Conservation (phyloP, 2,797 vertebrate species). For the Onychomys torridus region DNA sequence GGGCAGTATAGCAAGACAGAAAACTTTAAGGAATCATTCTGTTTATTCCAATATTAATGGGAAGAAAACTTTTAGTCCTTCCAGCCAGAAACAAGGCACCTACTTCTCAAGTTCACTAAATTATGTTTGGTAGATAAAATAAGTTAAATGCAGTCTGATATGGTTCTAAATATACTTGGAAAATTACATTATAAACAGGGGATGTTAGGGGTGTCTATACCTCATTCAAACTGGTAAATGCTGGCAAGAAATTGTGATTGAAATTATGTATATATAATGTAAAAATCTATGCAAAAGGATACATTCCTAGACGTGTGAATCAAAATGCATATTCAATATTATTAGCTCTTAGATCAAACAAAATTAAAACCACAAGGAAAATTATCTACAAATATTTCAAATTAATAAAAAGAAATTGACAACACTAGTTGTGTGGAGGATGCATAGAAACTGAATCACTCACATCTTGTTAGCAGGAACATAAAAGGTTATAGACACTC, state of each 20-base stretch:
- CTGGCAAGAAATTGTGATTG: constrained; percentile 16
- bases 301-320: background rate
- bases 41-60: background rate
- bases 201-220: background rate
- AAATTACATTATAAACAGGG: background rate
- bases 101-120: constrained; percentile 5
- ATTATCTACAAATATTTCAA: background rate
- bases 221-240: constrained; percentile 32
- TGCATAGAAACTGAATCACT: background rate
- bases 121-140: constrained; percentile 3
- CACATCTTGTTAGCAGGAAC: background rate
- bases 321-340: constrained; percentile 4
- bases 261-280: background rate
- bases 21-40: constrained; percentile 22
- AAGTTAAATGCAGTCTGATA: background rate
- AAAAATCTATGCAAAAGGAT: background rate
- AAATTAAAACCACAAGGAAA: constrained; percentile 25
- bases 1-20: background rate
- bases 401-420: background rate
- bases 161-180: background rate
- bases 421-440: background rate
- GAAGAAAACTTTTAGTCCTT: background rate
- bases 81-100: background rate
- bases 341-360: background rate
- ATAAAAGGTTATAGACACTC: background rate